Base-by-base conservation (phyloP, 2,113 vertebrate genomes). In the Albula goreensis region DNA sequence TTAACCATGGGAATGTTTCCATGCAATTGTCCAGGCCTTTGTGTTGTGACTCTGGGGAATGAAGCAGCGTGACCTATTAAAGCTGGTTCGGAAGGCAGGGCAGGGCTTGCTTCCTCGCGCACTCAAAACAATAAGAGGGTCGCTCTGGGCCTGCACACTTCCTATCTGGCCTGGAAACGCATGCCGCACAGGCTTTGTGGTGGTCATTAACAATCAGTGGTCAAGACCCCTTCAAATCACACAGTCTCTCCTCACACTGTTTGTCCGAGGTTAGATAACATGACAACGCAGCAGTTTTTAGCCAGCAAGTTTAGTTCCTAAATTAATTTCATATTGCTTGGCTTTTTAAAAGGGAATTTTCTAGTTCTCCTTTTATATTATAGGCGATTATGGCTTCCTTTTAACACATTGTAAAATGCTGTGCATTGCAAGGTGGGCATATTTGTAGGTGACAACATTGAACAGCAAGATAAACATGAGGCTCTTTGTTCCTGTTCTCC, bases 61-160 rank as follows among this genome's bases (percentile, higher is more conserved):
- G 89, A 70, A 89, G 66, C 82, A 78, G 56, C 51, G 78, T 89
- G 86, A 89, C 50, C 88, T 88, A 74, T 88, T 89, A 84, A 85
- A 88, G 84, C 49, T 83, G 88, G 88, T 88, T 41, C 89, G 87
- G 86, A 88, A 87, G 82, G 63, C 81, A 79, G 91, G 87, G 89
- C 89, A 91, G 89, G 83, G 78, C 81, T 50, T 83, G 85, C 91
- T 93, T 92, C 93, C 93, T 93, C 85, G 85, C 13, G 82, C 85
- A 70, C 41, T 87, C 83, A 66, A 84, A 63, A 91, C 91, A 91
- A 92, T 86, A 86, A 87, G 87, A 89, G 83, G 49, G 88, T 41
- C 89, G 83, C 80, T 78, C 86, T 85, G 50, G 53, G 85, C 85
- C 85, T n/a, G 85, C 84, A 82, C 50, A 90, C 89, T 90, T 90